Conservation (phyloP, 37 sponge, comb jelly and placozoan species). For the Halichondria panicea region DNA sequence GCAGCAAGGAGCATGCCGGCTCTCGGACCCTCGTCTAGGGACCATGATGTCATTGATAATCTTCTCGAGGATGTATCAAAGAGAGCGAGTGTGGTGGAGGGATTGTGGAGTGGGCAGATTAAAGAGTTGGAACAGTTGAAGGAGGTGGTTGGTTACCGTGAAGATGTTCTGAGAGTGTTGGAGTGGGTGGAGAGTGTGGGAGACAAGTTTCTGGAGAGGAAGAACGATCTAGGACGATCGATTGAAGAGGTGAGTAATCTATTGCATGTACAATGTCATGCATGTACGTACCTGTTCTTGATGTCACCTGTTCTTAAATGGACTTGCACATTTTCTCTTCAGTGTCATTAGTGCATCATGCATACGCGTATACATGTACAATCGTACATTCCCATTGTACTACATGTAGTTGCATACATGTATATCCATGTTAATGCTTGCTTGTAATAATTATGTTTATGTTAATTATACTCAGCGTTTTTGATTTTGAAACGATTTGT, state of each 20-base stretch:
- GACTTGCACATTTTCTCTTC: too few relatives aligned
- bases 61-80: constrained; percentile 7
- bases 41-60: neutral
- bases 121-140: constrained; percentile 33
- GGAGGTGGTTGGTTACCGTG: constrained; percentile 47
- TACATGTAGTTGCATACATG: neutral
- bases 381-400: too few relatives aligned
- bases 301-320: too few relatives aligned
- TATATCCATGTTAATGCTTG: neutral
- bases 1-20: neutral
- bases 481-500: too few relatives aligned
- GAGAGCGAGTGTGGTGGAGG: constrained; percentile 2
- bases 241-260: constrained; percentile 35
- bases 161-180: constrained; percentile 33
- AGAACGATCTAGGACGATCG: constrained; percentile 35
- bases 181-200: constrained; percentile 36
- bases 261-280: neutral
- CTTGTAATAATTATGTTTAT: neutral
- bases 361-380: constrained; percentile 1
- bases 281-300: too few relatives aligned
- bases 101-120: constrained; percentile 33
- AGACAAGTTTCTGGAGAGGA: neutral
- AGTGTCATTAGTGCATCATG: too few relatives aligned
- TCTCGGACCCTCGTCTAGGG: neutral
- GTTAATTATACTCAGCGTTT: too few relatives aligned